Conservation (phyloP, 92 coral and sea anemone species). For the Palythoa grandis region DNA sequence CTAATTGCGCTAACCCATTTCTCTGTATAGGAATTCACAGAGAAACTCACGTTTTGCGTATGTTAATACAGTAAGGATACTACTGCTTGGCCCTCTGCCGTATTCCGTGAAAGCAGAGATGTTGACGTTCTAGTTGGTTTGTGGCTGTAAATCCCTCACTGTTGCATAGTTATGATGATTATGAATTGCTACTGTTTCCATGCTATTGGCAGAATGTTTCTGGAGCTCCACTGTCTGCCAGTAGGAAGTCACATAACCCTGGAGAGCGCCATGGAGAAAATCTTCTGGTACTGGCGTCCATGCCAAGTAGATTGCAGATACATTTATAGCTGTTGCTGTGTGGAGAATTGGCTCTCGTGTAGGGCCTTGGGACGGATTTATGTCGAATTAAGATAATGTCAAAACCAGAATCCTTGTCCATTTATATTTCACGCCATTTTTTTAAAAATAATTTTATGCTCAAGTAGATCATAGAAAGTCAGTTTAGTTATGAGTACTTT, state of each 20-base stretch:
- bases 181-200: neutral
- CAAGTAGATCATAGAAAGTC: too few species aligned
- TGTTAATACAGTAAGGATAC: constrained; percentile 34
- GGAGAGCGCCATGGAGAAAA: constrained; percentile 48
- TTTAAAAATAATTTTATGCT: too few species aligned
- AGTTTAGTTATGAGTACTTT: too few species aligned
- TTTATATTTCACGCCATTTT: too few species aligned
- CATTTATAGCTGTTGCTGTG: constrained; percentile 39
- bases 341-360: constrained; percentile 39
- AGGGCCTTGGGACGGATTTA: constrained; percentile 29
- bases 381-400: neutral
- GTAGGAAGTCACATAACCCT: constrained; percentile 36
- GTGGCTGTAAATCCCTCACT: constrained; percentile 49
- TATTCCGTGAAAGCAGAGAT: constrained; percentile 52
- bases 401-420: too few species aligned
- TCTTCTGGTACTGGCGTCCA: constrained; percentile 58
- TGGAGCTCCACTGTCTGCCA: neutral
- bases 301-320: constrained; percentile 38
- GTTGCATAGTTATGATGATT: neutral
- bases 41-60: constrained; percentile 38
- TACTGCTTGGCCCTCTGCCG: constrained; percentile 59
- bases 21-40: neutral
- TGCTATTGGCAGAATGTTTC: neutral
- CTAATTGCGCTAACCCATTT: too few species aligned
- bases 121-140: constrained; percentile 50